phyloP scores from a whole-genome alignment of 2,888 invertebrate species.

The Andrena bicolor region DNA sequence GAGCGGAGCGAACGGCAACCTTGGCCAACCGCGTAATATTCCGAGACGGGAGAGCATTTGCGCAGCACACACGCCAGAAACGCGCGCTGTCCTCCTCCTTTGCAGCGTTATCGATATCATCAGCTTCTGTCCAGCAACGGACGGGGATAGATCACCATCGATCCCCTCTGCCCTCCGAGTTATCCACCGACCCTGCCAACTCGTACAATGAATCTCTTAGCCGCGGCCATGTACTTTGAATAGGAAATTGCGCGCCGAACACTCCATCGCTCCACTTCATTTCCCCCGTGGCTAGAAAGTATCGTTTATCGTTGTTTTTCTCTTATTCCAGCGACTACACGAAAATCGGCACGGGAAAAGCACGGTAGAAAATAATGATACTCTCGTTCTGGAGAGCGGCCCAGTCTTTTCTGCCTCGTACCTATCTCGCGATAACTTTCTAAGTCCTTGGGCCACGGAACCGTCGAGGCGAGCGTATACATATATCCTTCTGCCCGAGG shows the following conservation, averaged over 20 bases:
- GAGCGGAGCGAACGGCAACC: slow-evolving; percentile 62
- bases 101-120: too few relatives aligned
- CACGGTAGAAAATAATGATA: slow-evolving; percentile 15
- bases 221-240: background rate
- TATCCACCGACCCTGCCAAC: too few relatives aligned
- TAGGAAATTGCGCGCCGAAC: background rate
- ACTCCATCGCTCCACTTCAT: background rate
- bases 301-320: slow-evolving; percentile 46
- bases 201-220: too few relatives aligned
- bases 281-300: slow-evolving; percentile 43
- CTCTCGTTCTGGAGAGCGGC: slow-evolving; percentile 9
- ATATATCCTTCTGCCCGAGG: background rate
- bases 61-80: slow-evolving; percentile 57
- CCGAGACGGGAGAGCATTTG: slow-evolving; percentile 65
- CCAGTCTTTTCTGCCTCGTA: slow-evolving; percentile 29
- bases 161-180: background rate
- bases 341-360: slow-evolving; percentile 27
- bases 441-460: slow-evolving; percentile 32
- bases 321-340: background rate
- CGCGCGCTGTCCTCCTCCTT: too few relatives aligned
- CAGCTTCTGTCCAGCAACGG: slow-evolving; percentile 2
- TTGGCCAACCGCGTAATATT: slow-evolving; percentile 71
- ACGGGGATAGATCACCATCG: slow-evolving; percentile 26
- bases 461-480: background rate
- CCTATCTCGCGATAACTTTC: slow-evolving; percentile 39